A percentile compares a stretch with the other conserved stretches of the same genome.
Conservation (phyloP, 2,113 vertebrate genomes). For the Peucedramus taeniatus region DNA sequence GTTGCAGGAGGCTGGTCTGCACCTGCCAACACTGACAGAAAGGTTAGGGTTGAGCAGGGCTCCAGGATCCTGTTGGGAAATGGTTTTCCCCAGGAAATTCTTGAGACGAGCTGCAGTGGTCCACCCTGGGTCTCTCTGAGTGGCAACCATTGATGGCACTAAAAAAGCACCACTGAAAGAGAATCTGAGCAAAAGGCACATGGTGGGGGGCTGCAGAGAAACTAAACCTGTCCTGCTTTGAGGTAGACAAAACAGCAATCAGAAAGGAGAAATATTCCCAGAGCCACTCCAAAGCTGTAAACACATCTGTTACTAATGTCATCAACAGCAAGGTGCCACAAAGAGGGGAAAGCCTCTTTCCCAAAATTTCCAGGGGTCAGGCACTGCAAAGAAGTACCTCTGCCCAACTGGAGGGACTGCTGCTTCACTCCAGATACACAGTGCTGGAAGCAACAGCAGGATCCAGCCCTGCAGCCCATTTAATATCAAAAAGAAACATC, state of each 20-base stretch:
- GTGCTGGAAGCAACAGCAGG: background rate
- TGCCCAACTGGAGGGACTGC: fast-evolving
- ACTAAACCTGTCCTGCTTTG: background rate
- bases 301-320: background rate
- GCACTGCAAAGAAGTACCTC: background rate
- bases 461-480: background rate
- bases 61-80: fast-evolving
- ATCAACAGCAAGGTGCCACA: background rate
- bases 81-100: background rate
- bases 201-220: background rate
- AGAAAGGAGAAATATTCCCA: background rate
- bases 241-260: background rate
- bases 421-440: background rate
- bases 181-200: background rate
- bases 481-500: conserved; percentile 25
- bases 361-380: background rate
- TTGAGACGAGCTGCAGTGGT: background rate
- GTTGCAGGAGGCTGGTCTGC: background rate
- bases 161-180: background rate
- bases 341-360: background rate
- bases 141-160: background rate
- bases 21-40: background rate
- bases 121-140: background rate
- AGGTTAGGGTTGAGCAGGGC: background rate
- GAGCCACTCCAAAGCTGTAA: background rate